phyloP scores from a whole-genome alignment of 1,140 invertebrate genomes.

The Bombus ignitus region DNA sequence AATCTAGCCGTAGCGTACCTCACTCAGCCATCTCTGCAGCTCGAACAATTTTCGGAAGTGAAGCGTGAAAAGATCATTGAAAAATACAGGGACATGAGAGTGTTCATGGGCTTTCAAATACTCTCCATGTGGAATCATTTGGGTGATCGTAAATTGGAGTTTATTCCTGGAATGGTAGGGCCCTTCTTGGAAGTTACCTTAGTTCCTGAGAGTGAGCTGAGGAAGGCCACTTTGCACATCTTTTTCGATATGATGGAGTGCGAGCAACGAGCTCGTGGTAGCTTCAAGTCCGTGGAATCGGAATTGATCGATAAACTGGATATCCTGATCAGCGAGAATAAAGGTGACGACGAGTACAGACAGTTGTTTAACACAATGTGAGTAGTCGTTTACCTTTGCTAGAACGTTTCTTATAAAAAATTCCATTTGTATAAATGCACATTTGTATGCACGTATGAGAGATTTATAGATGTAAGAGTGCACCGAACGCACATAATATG shows the following conservation, averaged over 20 bases:
- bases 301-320: constrained; percentile 97
- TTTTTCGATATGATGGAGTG: constrained; percentile 99
- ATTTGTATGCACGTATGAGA: too few species aligned
- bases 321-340: constrained; percentile 95
- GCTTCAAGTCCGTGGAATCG: constrained; percentile 94
- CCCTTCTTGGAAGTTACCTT: constrained; percentile 97
- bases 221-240: constrained; percentile 95
- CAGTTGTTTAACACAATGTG: constrained; percentile 97
- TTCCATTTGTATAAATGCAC: not conserved
- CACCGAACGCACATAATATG: too few species aligned
- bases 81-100: constrained; percentile 95
- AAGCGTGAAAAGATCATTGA: constrained; percentile 91
- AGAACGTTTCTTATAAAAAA: not conserved
- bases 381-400: constrained; percentile 80
- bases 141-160: constrained; percentile 92
- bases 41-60: constrained; percentile 92
- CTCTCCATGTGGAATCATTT: constrained; percentile 96
- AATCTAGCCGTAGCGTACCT: constrained; percentile 94
- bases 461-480: too few species aligned
- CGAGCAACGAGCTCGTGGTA: constrained; percentile 91
- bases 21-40: constrained; percentile 92
- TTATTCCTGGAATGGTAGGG: constrained; percentile 96
- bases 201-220: constrained; percentile 93
- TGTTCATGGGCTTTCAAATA: constrained; percentile 96
- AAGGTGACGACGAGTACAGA: constrained; percentile 96